Base-by-base conservation (phyloP, 2,888 invertebrate species). In the Drosophila sordidula region DNA sequence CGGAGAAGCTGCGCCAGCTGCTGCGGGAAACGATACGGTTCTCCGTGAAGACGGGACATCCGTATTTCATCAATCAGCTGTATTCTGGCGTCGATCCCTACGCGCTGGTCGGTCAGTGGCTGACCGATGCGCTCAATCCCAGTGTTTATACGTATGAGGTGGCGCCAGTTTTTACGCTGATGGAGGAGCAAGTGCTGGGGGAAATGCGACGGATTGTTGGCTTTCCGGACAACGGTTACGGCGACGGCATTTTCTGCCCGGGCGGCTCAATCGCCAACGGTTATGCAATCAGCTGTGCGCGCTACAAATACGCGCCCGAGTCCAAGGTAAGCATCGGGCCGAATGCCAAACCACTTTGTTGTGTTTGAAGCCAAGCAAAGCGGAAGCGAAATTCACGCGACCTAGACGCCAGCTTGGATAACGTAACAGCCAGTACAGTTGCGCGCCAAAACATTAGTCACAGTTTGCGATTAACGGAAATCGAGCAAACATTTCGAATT, bases 251-350 rank as follows among this genome's bases (percentile, higher is more conserved):
- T 63, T 97, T 97, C 91, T 96, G 96, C 89, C 97, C 97, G 0
- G 98, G 98, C 38, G 98, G 98, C 0, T 97, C 97, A 0, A 95
- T 97, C 85, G 95, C 97, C 5, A 98, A 98, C 90, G 97, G 97
- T 54, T 97, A 97, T 86, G 97, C 96, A n/a, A 96, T 98, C 63
- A 97, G 96, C 89, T 94, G 97, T 84, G 97, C 98, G 2, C 93
- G 98, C 58, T 95, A 95, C 89, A 93, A 94, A 89, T 94, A 93
- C 79, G 94, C 94, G 87, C 96, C 97, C 0, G 94, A 96, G 76
- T 93, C 95, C 63, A 97, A 97, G 95, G 96, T 96, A 77, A 84
- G 81, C 75, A 56, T 44, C 25, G 29, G 16, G 6, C 8, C 58
- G 44, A 75, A 75, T 66, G 74, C 75, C 67, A 75, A 75, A 54